Evolutionary conservation across 2,888 invertebrate genomes (phyloP).

Genomic region (Antitype chi): DNA sequence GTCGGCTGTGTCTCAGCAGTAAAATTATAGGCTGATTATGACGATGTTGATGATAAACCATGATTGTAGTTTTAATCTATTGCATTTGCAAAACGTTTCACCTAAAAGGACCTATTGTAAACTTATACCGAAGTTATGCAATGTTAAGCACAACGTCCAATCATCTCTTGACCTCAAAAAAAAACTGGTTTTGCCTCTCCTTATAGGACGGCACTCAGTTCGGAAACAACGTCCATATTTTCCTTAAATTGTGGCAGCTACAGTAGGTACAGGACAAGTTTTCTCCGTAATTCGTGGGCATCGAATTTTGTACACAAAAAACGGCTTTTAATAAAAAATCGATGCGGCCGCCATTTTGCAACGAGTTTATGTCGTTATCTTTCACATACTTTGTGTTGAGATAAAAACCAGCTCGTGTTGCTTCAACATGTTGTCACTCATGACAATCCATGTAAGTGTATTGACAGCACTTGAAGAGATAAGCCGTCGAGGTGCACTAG

Average conservation of each 20-base stretch:
- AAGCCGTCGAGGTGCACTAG: slow-evolving; percentile 10
- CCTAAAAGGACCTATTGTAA: not conserved
- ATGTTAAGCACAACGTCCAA: slow-evolving; percentile 18
- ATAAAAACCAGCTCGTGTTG: slow-evolving; percentile 34
- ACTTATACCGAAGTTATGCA: not conserved
- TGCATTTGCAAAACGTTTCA: slow-evolving; percentile 10
- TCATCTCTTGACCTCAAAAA: slow-evolving; percentile 34
- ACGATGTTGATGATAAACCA: no score
- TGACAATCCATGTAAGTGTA: slow-evolving; percentile 25
- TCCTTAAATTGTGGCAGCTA: slow-evolving; percentile 39
- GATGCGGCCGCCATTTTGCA: slow-evolving; percentile 7
- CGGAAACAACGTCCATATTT: slow-evolving; percentile 36
- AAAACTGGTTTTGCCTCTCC: slow-evolving; percentile 28
- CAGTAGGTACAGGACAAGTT: slow-evolving; percentile 44
- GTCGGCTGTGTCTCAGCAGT: no score
- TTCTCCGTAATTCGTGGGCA: slow-evolving; percentile 31
- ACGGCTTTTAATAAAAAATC: slow-evolving; percentile 29
- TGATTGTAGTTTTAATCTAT: not conserved
- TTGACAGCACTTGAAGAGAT: slow-evolving; percentile 60
- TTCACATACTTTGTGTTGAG: slow-evolving; percentile 27
- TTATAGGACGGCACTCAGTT: slow-evolving; percentile 13
- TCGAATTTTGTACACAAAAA: slow-evolving; percentile 34
- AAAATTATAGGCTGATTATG: no score
- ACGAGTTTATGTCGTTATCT: slow-evolving; percentile 47
- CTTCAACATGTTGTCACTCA: slow-evolving; percentile 22